Percentiles rank a stretch among this genome's conserved stretches.
Conservation (phyloP, 2,113 vertebrate genomes). For the Sander vitreus region DNA sequence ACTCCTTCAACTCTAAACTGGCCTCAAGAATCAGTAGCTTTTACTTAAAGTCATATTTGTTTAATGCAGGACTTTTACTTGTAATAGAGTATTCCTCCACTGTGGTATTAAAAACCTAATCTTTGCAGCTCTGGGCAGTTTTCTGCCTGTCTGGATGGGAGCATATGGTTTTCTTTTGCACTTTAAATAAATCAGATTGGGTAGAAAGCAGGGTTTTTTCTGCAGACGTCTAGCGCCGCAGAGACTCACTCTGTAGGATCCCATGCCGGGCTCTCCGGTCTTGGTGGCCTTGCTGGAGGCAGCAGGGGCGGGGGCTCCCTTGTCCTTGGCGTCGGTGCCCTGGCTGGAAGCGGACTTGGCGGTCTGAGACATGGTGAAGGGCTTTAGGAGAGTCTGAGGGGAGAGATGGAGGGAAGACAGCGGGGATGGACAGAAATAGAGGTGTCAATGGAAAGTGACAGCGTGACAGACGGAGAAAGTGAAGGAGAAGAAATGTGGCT, state of each 20-base stretch:
- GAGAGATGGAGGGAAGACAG: constrained; percentile 29
- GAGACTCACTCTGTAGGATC: constrained; percentile 90
- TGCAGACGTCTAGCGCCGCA: not conserved
- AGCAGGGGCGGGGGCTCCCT: constrained; percentile 81
- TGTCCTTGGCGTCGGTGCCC: constrained; percentile 88
- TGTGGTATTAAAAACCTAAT: no score
- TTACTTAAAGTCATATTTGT: no score
- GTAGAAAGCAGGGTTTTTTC: not conserved
- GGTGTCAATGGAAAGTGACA: constrained; percentile 40
- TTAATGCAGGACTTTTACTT: no score
- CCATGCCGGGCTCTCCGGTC: constrained; percentile 85
- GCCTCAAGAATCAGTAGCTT: no score
- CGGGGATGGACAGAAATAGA: constrained; percentile 21
- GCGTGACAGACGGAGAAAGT: constrained; percentile 4
- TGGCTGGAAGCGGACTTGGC: constrained; percentile 86
- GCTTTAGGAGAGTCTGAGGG: constrained; percentile 69
- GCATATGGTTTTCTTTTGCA: no score
- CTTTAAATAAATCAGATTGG: not conserved
- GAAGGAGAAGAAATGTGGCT: not conserved
- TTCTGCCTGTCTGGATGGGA: no score
- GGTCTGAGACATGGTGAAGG: constrained; percentile 90
- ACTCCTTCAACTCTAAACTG: no score
- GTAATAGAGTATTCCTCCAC: no score
- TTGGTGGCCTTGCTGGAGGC: constrained; percentile 86
- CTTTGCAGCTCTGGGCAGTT: no score